phyloP scores from a whole-genome alignment of 2,888 invertebrate genomes.

The Omphaloscelis lunosa region DNA sequence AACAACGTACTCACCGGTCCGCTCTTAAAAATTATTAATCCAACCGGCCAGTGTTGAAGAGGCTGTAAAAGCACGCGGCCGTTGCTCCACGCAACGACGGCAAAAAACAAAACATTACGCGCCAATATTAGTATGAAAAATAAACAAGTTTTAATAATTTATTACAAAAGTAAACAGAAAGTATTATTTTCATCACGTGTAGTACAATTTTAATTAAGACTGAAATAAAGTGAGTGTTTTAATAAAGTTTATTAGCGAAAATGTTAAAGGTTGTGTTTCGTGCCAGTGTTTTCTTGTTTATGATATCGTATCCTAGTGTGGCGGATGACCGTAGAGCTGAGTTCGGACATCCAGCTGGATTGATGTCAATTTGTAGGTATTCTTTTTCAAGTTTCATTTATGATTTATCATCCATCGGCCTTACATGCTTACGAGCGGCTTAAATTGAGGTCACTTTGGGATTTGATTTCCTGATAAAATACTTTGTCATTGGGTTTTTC shows the following conservation, averaged over 20 bases:
- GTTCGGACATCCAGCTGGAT: conserved; percentile 83
- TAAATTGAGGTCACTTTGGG: no score
- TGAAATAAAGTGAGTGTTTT: not conserved
- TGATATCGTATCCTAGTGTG: conserved; percentile 47
- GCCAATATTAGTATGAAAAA: conserved; percentile 55
- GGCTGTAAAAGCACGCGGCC: conserved; percentile 62
- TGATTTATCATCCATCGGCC: not conserved
- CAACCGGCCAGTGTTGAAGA: conserved; percentile 62
- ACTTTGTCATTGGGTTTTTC: not conserved
- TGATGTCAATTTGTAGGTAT: conserved; percentile 86
- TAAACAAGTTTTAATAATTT: conserved; percentile 27
- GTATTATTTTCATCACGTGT: not conserved
- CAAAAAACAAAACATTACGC: conserved; percentile 46
- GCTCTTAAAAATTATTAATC: conserved; percentile 37
- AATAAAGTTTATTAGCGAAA: conserved; percentile 34
- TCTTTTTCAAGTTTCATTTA: not conserved
- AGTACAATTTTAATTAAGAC: conserved; percentile 9
- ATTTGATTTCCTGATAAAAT: not conserved
- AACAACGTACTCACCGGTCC: conserved; percentile 39
- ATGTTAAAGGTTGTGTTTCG: conserved; percentile 56
- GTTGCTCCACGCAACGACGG: conserved; percentile 55
- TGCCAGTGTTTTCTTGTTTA: conserved; percentile 57
- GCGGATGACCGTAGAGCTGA: conserved; percentile 72
- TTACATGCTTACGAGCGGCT: no score
- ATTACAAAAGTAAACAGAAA: conserved; percentile 46